Evolutionary conservation across 2,888 invertebrate genomes (phyloP).

Genomic region (Coecobrya sp.): DNA sequence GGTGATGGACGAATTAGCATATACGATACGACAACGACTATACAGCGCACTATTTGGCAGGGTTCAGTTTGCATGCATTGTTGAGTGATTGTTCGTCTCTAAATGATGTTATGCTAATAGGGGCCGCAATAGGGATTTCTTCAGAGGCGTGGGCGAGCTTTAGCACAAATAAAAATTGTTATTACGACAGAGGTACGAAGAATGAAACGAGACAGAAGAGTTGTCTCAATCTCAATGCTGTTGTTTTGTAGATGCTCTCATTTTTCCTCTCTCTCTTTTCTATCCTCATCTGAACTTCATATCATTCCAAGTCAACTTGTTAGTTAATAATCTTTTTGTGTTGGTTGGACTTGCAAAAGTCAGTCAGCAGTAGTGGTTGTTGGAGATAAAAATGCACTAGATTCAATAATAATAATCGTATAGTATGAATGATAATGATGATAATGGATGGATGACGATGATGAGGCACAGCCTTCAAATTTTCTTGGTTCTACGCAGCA

Average conservation of each 20-base stretch:
- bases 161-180: slow-evolving; percentile 36
- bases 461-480: slow-evolving; percentile 35
- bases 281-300: neutral
- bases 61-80: neutral
- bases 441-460: slow-evolving; percentile 38
- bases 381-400: slow-evolving; percentile 39
- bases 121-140: slow-evolving; percentile 43
- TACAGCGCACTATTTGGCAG: neutral
- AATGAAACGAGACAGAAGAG: neutral
- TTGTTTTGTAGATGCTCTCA: slow-evolving; percentile 24
- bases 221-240: neutral
- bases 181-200: slow-evolving; percentile 29
- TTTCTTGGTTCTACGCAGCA: neutral
- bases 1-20: slow-evolving; percentile 34
- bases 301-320: slow-evolving; percentile 12
- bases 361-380: neutral
- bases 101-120: slow-evolving; percentile 54
- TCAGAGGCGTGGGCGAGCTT: slow-evolving; percentile 70
- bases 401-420: slow-evolving; percentile 42
- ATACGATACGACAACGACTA: neutral
- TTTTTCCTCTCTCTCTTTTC: slow-evolving; percentile 10
- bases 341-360: neutral
- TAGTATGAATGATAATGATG: slow-evolving; percentile 36
- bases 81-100: slow-evolving; percentile 15
- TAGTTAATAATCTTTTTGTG: slow-evolving; percentile 16